Evolutionary conservation across 2,888 invertebrate genomes (phyloP).

Genomic region (Drosophila paucipuncta): DNA sequence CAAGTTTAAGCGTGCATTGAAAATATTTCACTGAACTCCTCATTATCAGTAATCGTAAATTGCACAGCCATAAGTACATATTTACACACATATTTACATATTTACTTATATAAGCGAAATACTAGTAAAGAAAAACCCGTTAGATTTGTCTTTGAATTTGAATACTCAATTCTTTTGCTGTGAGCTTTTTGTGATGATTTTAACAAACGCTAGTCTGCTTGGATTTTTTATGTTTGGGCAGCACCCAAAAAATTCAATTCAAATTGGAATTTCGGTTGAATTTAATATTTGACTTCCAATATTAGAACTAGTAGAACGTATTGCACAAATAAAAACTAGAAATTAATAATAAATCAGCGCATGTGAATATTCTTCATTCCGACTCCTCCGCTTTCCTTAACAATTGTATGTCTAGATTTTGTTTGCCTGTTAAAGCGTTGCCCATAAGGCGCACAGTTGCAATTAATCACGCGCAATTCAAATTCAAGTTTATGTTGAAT

Average conservation of each 20-base stretch:
- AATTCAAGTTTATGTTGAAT: too few relatives aligned
- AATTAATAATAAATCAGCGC: slow-evolving; percentile 54
- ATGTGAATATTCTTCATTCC: not conserved
- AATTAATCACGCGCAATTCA: too few relatives aligned
- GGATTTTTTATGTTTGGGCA: slow-evolving; percentile 18
- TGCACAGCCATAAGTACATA: not conserved
- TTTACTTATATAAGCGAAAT: not conserved
- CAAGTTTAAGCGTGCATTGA: not conserved
- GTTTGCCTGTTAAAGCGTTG: not conserved
- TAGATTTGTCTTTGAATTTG: not conserved
- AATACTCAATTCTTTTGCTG: not conserved
- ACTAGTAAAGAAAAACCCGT: not conserved
- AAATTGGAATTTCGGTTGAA: not conserved
- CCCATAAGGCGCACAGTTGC: not conserved
- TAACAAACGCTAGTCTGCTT: not conserved
- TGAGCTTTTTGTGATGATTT: not conserved
- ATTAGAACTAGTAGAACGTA: slow-evolving; percentile 40
- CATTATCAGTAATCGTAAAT: not conserved
- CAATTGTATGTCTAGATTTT: too few relatives aligned
- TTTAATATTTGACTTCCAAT: slow-evolving; percentile 23
- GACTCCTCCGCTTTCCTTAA: not conserved
- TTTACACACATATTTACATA: not conserved
- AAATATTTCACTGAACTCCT: not conserved
- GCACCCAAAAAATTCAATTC: slow-evolving; percentile 33
- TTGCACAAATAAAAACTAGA: slow-evolving; percentile 58